Base-by-base conservation (phyloP, 2,113 vertebrate genomes). In the Herpetotheres cachinnans region DNA sequence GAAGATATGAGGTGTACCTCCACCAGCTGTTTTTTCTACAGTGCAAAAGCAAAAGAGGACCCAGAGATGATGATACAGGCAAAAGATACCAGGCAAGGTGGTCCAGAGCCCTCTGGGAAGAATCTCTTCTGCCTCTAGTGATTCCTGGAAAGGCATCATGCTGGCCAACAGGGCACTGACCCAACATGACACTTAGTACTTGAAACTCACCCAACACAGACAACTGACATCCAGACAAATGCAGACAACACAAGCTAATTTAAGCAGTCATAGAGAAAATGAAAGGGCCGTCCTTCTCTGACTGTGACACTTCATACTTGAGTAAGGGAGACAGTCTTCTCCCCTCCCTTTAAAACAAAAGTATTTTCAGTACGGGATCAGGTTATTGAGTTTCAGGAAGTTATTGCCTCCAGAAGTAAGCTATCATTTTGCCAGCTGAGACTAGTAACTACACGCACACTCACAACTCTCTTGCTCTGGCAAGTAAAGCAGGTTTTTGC, bases 341-440 rank as follows among this genome's bases (percentile, higher is more conserved):
- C n/a, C 10, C 12, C 65, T 46, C 9, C 36, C 58, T 92, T 86
- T 80, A 65, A 80, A 80, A 80, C 13, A 36, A n/a, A 89, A 36
- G 11, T 15, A 87, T 63, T 90, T 93, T 55, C 65, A 59, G 62
- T 27, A 40, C 13, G 16, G 21, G 34, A 85, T 36, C 49, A 65
- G 27, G 54, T 79, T 80, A 69, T 0, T 55, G 40, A 65, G 58
- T 71, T 95, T 91, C 88, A 91, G 81, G 62, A 94, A 90, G 50
- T 50, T 95, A 92, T 17, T 72, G 36, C 34, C 47, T 96, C 79
- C 88, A 94, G 82, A 92, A 88, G 82, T n/a, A 84, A 96, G 30
- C 50, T 82, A 71, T 65, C 82, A n/a, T 85, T 87, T 85, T 80
- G 32, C 44, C 74, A 90, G 88, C 66, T 79, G 62, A 90, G 79